Evolutionary conservation across 2,888 invertebrate species (phyloP).

Genomic region (Drosophila nr. fundita): DNA sequence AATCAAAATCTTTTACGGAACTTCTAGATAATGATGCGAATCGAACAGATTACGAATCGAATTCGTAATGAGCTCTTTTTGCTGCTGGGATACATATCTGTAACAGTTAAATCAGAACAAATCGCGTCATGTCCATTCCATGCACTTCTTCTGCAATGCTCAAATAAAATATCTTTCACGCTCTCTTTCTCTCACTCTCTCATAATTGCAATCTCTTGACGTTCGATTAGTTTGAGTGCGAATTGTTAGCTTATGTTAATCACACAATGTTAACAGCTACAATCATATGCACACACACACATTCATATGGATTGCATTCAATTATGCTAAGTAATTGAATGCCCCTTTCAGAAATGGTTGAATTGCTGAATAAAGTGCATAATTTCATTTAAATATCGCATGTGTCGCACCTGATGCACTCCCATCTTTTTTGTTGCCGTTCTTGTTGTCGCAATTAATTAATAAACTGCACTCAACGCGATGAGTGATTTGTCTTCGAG

Average conservation of each 20-base stretch:
- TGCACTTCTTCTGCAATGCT: neutral
- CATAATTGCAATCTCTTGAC: slow-evolving; percentile 8
- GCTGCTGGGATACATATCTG: slow-evolving; percentile 3
- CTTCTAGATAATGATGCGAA: neutral
- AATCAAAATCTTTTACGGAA: neutral
- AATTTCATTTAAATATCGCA: slow-evolving; percentile 9
- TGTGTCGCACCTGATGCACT: slow-evolving; percentile 26
- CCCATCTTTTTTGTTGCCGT: slow-evolving; percentile 15
- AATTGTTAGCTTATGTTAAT: slow-evolving; percentile 33
- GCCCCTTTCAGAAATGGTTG: slow-evolving; percentile 3
- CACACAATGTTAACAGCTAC: slow-evolving; percentile 21
- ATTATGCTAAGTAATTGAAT: slow-evolving; percentile 72
- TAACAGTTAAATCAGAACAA: neutral
- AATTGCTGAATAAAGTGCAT: slow-evolving; percentile 6
- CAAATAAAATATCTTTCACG: slow-evolving; percentile 23
- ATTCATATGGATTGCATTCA: slow-evolving; percentile 32
- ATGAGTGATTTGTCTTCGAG: slow-evolving; percentile 63
- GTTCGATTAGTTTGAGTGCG: slow-evolving; percentile 52
- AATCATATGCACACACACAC: slow-evolving; percentile 23
- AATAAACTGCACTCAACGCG: slow-evolving; percentile 57
- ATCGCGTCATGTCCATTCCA: too few relatives aligned
- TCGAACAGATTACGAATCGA: neutral
- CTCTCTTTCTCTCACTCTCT: neutral
- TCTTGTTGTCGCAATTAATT: slow-evolving; percentile 41
- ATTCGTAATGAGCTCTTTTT: neutral